Base-by-base conservation (phyloP, 2,113 vertebrate species). In the Tetraodon nigroviridis region DNA sequence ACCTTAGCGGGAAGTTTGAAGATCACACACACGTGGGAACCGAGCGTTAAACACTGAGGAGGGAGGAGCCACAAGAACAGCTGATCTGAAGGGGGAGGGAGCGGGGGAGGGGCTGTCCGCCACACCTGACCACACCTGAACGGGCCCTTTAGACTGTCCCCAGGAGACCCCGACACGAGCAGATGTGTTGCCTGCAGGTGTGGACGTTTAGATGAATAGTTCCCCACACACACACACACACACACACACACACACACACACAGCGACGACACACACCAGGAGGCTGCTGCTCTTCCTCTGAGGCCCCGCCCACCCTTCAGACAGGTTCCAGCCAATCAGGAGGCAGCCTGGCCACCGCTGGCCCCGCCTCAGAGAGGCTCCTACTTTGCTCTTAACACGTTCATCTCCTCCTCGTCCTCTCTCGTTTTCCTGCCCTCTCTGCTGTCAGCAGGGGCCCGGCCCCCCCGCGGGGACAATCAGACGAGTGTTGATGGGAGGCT, bases 401-500 rank as follows among this genome's bases (percentile, higher is more conserved):
- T 64, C 72, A 78, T 73, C 73, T 73, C 69, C 41, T 50, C 59
- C 20, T 21, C 51, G 32, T 52, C 54, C 56, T 45, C 37, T 71
- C 64, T 74, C 72, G 74, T 76, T 71, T 77, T 73, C 52, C 46
- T 18, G 51, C 64, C 76, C 60, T 58, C 55, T 58, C 61, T 53
- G 57, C 44, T 55, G 61, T 45, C 64, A 69, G 73, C 85, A 59
- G 78, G 72, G 77, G 82, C 69, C 65, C 68, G 49, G 45, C 37
- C 57, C 75, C 62, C 78, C 74, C 42, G 52, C 70, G 58, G 74
- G 63, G 82, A 71, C 80, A 84, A 83, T 83, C 82, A 84, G 82
- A 82, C 67, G 51, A 79, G 77, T 71, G 75, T 71, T 78, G 73
- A 86, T 80, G 72, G 7, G 68, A 84, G 69, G 65, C 58, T 71